Evolutionary conservation across 1,140 invertebrate genomes (phyloP).

Genomic region (Saccostrea glomerata): DNA sequence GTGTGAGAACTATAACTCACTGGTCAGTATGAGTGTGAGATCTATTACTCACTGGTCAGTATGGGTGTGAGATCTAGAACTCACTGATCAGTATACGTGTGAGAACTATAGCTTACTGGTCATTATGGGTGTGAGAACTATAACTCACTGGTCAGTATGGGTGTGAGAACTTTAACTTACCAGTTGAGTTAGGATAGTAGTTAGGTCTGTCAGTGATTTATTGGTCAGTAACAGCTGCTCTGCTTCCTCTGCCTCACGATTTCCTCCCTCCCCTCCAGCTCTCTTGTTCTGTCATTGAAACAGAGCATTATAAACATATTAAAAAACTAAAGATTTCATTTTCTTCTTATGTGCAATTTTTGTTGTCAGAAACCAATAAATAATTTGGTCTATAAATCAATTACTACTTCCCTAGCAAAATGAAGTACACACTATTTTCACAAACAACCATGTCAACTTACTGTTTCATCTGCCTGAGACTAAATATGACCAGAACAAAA

Average conservation of each 20-base stretch:
- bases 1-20: too few relatives aligned
- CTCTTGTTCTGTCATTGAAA: slow-evolving; percentile 71
- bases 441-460: not conserved
- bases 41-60: slow-evolving; percentile 75
- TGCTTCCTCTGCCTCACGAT: slow-evolving; percentile 74
- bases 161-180: slow-evolving; percentile 64
- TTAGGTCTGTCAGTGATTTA: slow-evolving; percentile 76
- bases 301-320: not conserved
- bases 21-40: too few relatives aligned
- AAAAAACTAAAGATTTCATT: not conserved
- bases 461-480: slow-evolving; percentile 10
- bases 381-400: not conserved
- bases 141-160: slow-evolving; percentile 76
- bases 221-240: slow-evolving; percentile 76
- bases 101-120: too few relatives aligned
- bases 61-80: slow-evolving; percentile 66
- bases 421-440: not conserved
- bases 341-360: too few relatives aligned
- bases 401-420: not conserved
- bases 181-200: slow-evolving; percentile 73
- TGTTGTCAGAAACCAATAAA: not conserved
- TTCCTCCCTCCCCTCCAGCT: slow-evolving; percentile 66
- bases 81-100: slow-evolving; percentile 61
- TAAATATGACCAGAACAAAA: not conserved
- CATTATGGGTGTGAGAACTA: slow-evolving; percentile 40